Conservation (phyloP, 1,140 invertebrate genomes). For the Drosophila willistoni region DNA sequence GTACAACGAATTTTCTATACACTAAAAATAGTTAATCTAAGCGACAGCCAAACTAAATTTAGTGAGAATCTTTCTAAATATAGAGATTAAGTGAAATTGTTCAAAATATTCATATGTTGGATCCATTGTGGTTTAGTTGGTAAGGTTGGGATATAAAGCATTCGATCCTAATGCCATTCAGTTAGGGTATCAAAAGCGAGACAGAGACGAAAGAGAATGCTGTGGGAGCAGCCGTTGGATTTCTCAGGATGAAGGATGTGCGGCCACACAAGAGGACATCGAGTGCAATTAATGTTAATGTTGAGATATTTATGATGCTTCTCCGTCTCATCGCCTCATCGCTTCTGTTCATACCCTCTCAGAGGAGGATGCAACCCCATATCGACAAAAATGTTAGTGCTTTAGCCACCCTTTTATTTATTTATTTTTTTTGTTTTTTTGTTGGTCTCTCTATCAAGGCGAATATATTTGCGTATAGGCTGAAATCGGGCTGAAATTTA, state of each 20-base stretch:
- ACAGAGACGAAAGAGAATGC: background rate
- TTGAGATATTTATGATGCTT: slow-evolving; percentile 78
- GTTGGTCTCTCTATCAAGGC: slow-evolving; percentile 11
- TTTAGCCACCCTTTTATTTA: slow-evolving; percentile 38
- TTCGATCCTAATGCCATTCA: background rate
- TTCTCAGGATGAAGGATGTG: slow-evolving; percentile 73
- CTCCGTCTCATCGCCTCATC: slow-evolving; percentile 6
- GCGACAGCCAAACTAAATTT: too few species aligned
- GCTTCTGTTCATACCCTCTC: background rate
- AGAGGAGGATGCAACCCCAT: slow-evolving; percentile 53
- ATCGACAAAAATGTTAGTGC: slow-evolving; percentile 27
- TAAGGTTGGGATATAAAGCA: too few species aligned
- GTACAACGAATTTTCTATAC: background rate
- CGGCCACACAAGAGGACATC: slow-evolving; percentile 82
- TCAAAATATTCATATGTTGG: too few species aligned
- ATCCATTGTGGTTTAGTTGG: too few species aligned
- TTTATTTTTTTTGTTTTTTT: slow-evolving; percentile 29
- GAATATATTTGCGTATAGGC: slow-evolving; percentile 26
- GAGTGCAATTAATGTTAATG: slow-evolving; percentile 83
- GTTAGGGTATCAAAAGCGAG: background rate
- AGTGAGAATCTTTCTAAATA: too few species aligned
- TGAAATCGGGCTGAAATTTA: slow-evolving; percentile 10
- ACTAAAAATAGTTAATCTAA: background rate
- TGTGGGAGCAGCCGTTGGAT: slow-evolving; percentile 69
- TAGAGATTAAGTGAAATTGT: too few species aligned